Evolutionary conservation across 2,888 invertebrate genomes (phyloP), one percentile per base, ranked within the genome.

Genomic region (Spodoptera exigua): DNA sequence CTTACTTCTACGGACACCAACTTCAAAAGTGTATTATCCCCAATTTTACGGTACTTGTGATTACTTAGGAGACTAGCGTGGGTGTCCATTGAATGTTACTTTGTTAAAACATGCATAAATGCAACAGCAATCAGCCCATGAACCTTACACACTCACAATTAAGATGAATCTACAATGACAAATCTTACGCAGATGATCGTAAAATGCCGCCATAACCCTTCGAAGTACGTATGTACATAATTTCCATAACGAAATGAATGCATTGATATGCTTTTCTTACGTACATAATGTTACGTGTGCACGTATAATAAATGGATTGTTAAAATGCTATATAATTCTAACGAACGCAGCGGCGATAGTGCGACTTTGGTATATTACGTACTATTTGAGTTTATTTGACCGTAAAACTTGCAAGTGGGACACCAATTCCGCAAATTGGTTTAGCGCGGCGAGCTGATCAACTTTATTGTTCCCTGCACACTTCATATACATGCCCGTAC

Each of bases 381-480:
- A 45, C 58, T 69, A 72, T 83, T 83, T 63, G 74, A 78, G 84
- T 86, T 85, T 84, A 84, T 83, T 86, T 85, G 82, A 84, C 84
- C 83, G 83, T 88, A 84, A 87, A 87, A 79, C 73, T 66, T 64
- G 79, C 59, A 88, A 81, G 73, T 88, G 79, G 88, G 81, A 74
- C 89, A 80, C 75, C 83, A 82, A 87, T 85, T 85, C 83, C 77
- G 61, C 81, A 84, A 89, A 87, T 89, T 88, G 80, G 81, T 81
- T 82, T 79, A 80, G 83, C 76, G 59, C 75, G 68, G 70, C 67
- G 61, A 62, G 56, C 66, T 68, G 75, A 66, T 68, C 64, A 74
- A 56, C 53, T 70, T 68, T 59, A 73, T 76, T 71, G 56, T 27
- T 27, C 27, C 27, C 27, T 65, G 51, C 54, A 52, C 52, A 51